Evolutionary conservation across 2,113 vertebrate species (phyloP), one percentile per base, ranked within the genome.

Genomic region (Dinomys branickii): DNA sequence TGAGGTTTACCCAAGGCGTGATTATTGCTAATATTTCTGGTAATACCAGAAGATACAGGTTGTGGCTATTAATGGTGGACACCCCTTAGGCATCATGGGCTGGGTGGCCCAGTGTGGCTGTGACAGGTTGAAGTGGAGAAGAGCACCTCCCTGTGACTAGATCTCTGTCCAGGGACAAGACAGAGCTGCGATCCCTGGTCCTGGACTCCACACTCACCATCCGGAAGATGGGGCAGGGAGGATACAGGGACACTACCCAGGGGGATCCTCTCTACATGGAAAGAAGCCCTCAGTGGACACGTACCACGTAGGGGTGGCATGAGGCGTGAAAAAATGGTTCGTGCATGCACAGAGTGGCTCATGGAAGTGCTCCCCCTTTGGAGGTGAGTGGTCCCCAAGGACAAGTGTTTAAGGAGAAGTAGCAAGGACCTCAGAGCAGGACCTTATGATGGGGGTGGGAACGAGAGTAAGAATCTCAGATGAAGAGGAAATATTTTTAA

Each of bases 301-400:
- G 1, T 3, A 14, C 35, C 84, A 67, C 7, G 1, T 1, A 33
- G 7, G n/a, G 73, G 2, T n/a, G 14, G 11, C 24, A 12, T 54
- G 41, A 56, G 22, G 20, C 10, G 7, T 22, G 24, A 94, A 35
- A 14, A 26, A 44, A 26, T 13, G 0, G 5, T 38, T 35, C 24
- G 73, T 14, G 1, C 1, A 58, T 26, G 56, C 65, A 20, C 71
- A 63, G 44, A 69, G 52, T 61, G 22, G 0, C 20, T 22, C n/a
- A 22, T 8, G 0, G 47, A 12, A 54, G 56, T 22, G 33, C 59
- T 73, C 12, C 1, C 16, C 50, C 24, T 9, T 2, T 19, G 10
- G 16, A 20, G 33, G 26, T 77, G 56, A 33, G 28, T 0, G 1
- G 10, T 4, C 28, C n/a, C n/a, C 22, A 50, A 24, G 75, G 3